These are phyloP conservation scores for Meteorus sp. DNA, from an alignment of 1,140 invertebrate species.

Conservation along the genomic window DNA sequence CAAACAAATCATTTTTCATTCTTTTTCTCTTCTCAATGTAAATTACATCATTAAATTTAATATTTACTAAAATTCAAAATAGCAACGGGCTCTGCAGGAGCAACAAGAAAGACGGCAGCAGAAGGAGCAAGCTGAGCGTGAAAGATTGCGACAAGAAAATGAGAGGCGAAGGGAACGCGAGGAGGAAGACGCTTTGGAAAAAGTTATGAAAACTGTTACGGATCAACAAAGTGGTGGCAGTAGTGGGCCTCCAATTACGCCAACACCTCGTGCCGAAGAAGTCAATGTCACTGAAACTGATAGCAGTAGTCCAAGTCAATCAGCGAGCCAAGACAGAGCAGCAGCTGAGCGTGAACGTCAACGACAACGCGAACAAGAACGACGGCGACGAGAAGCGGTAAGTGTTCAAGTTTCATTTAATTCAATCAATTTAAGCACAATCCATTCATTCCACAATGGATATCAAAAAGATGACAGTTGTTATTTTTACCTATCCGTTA, in stretches of 20 bases:
- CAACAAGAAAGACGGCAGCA: conserved; percentile 76
- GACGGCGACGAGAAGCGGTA: conserved; percentile 88
- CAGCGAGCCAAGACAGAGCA: conserved; percentile 66
- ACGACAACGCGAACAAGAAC: conserved; percentile 83
- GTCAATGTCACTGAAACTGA: conserved; percentile 62
- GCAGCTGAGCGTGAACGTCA: conserved; percentile 77
- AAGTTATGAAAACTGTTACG: conserved; percentile 64
- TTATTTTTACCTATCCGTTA: no score
- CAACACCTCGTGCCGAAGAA: conserved; percentile 58
- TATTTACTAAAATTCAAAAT: no score
- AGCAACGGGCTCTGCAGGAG: conserved; percentile 80
- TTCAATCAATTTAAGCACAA: no score
- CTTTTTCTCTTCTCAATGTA: conserved; percentile 8
- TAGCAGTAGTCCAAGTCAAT: conserved; percentile 62
- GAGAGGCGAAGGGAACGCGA: conserved; percentile 77
- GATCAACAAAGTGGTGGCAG: conserved; percentile 53
- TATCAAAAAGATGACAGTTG: background rate
- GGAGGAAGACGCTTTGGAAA: conserved; percentile 78
- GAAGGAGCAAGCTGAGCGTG: conserved; percentile 82
- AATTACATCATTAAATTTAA: no score
- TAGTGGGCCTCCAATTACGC: conserved; percentile 35
- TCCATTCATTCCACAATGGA: no score
- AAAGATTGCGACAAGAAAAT: conserved; percentile 76
- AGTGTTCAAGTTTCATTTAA: no score
- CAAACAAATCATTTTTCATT: no score